A percentile compares a stretch with the other conserved stretches of the same genome.
Conservation (phyloP, 1,140 invertebrate species). For the Drosophila sproati region DNA sequence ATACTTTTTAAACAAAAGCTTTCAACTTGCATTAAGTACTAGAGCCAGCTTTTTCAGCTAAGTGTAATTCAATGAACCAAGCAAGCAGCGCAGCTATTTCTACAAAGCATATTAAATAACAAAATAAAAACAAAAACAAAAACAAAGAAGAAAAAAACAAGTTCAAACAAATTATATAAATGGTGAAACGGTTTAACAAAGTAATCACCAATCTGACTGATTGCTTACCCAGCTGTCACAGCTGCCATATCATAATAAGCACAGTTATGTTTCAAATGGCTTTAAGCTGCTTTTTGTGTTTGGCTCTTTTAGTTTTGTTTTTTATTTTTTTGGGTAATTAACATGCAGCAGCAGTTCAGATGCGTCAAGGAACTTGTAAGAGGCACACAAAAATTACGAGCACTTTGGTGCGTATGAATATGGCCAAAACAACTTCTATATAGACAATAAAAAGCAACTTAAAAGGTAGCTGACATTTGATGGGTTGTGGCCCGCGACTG, state of each 20-base stretch:
- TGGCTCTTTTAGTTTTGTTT: neutral
- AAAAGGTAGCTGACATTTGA: slow-evolving; percentile 68
- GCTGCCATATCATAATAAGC: slow-evolving; percentile 24
- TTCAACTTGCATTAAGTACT: neutral
- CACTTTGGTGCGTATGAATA: slow-evolving; percentile 42
- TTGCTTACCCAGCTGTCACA: slow-evolving; percentile 38
- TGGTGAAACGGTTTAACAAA: slow-evolving; percentile 24
- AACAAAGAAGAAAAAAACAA: slow-evolving; percentile 21
- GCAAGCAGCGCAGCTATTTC: slow-evolving; percentile 13
- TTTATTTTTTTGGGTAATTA: slow-evolving; percentile 29
- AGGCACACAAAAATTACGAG: slow-evolving; percentile 30
- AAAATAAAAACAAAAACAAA: slow-evolving; percentile 9
- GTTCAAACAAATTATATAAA: slow-evolving; percentile 41
- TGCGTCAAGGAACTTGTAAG: slow-evolving; percentile 40
- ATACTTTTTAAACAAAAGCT: neutral
- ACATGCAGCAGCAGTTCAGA: slow-evolving; percentile 13
- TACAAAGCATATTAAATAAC: slow-evolving; percentile 20
- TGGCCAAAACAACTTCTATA: slow-evolving; percentile 56
- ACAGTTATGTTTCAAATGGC: slow-evolving; percentile 46
- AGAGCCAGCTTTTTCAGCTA: neutral
- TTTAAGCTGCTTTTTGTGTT: slow-evolving; percentile 17
- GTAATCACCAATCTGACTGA: slow-evolving; percentile 8
- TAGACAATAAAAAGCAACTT: slow-evolving; percentile 42
- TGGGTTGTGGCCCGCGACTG: slow-evolving; percentile 43
- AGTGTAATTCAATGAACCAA: slow-evolving; percentile 14